phyloP scores from a whole-genome alignment of 2,113 vertebrate species.

The Zosterops pallidus region DNA sequence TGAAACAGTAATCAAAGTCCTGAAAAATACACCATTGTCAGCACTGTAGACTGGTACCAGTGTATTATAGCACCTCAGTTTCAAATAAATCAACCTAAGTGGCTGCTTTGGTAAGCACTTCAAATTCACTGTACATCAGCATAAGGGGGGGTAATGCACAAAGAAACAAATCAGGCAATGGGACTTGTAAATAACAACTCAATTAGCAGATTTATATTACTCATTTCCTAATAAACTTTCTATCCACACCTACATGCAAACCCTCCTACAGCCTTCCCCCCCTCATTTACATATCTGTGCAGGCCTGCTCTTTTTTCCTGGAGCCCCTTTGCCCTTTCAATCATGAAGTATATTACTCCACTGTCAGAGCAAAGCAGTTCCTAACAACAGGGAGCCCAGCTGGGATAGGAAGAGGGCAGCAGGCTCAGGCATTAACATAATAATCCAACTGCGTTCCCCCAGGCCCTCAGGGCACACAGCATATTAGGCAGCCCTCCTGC shows the following conservation, averaged over 20 bases:
- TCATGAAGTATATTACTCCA: conserved; percentile 99
- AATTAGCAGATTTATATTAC: conserved; percentile 52
- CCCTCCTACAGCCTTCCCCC: conserved; percentile 63
- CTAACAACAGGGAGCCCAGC: conserved; percentile 96
- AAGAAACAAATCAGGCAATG: conserved; percentile 62
- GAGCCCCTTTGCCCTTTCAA: conserved; percentile 99
- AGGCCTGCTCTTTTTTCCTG: conserved; percentile 80
- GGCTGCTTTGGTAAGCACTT: conserved; percentile 64
- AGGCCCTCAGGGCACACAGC: conserved; percentile 96
- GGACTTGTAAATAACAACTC: conserved; percentile 50
- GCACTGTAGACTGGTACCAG: conserved; percentile 10
- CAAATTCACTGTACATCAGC: background rate
- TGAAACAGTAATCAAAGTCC: conserved; percentile 54
- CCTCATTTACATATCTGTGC: conserved; percentile 89
- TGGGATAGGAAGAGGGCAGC: conserved; percentile 98
- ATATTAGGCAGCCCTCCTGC: conserved; percentile 92
- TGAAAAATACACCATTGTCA: conserved; percentile 38
- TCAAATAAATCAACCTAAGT: conserved; percentile 47
- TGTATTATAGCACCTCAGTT: background rate
- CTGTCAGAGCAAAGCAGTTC: conserved; percentile 98
- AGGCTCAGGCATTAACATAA: conserved; percentile 99
- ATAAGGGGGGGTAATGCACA: background rate
- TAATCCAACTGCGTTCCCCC: conserved; percentile 95
- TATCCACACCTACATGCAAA: conserved; percentile 6
- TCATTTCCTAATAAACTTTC: conserved; percentile 71